Evolutionary conservation across 2,888 invertebrate species (phyloP), one percentile per base, ranked within the genome.

Genomic region (Eilema depressum): DNA sequence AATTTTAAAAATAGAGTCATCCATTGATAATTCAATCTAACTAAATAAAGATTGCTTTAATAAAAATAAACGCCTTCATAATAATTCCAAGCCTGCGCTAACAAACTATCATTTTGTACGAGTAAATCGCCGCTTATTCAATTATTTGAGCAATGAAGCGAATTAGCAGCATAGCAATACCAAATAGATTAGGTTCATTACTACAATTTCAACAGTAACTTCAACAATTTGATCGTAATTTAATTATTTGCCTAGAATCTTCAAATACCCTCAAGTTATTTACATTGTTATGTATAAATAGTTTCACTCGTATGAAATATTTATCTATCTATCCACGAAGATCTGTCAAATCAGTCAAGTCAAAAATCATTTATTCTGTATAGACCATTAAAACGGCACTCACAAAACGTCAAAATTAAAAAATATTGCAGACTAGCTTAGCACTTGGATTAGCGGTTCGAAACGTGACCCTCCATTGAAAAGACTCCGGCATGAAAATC

Each of bases 131-230:
- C 10, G 53, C 53, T n/a, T 53, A n/a, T 53, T 53, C 20, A 53
- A 53, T 53, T 53, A 53, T 53, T 47, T 20, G 47, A 47, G 47
- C 5, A 60, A 28, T 28, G 30, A 26, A n/a, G n/a, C 10, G 20
- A 53, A 53, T 53, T 53, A n/a, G 53, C 10, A 53, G 53, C 53
- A 53, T n/a, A 53, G n/a, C 53, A n/a, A 53, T 53, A 53, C n/a
- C n/a, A n/a, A 53, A n/a, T 53, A 53, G 53, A 53, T 53, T 53
- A 53, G n/a, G 20, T n/a, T 53, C 53, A 53, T 53, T 53, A 53
- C 53, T 53, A 53, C 7, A 53, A 53, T 53, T 53, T 53, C 53
- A 53, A 53, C n/a, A 53, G n/a, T 53, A n/a, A 53, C n/a, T 53
- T 53, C 53, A 53, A n/a, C 53, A 53, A 53, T 53, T 53, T n/a